Evolutionary conservation across 2,797 vertebrate species (phyloP), one percentile per base, ranked within the genome.

Genomic region (Picus viridis): DNA sequence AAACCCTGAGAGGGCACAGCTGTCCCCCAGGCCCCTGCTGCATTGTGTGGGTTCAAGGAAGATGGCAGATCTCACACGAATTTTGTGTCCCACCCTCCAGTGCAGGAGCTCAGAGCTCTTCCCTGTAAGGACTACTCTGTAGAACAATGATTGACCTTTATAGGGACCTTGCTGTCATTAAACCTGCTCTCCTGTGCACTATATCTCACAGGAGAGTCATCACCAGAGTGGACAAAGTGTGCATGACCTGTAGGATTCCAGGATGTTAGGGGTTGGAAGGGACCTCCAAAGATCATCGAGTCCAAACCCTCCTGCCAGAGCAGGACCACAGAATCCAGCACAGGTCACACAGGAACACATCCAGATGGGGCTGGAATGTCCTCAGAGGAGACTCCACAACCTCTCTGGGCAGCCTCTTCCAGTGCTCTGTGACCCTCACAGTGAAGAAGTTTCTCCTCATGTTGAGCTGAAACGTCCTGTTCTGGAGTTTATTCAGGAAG

Each of bases 221-320:
- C 18, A 7, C 9, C 20, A 39, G 34, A 30, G 47, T 70, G 47
- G 27, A 63, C 0, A 0, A 39, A 56, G 16, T 24, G 10, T 12
- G 6, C 19, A 7, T 30, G 74, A 17, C 58, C 19, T 57, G 16
- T 43, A 43, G 41, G 15, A 16, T 43, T 14, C 15, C 41, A 43
- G 41, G 16, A 43, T 43, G 41, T 43, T 43, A 43, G 41, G 41
- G 16, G 41, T 43, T 43, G 41, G 16, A 16, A 43, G 41, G 41
- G 16, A 43, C 41, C 16, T 43, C 41, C 41, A 43, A 16, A 43
- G 41, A 16, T 43, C 41, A 43, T 43, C 41, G 7, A 43, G 15
- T 43, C 41, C 41, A 43, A 43, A 16, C 15, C 41, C 41, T 6
- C 16, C 41, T 43, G 41, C 41, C 14, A 16, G 41, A 43, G 16